Percentiles rank a stretch among this genome's conserved stretches.
Evolutionary conservation across 2,888 invertebrate genomes (phyloP).

Genomic region (Phengaris arion): DNA sequence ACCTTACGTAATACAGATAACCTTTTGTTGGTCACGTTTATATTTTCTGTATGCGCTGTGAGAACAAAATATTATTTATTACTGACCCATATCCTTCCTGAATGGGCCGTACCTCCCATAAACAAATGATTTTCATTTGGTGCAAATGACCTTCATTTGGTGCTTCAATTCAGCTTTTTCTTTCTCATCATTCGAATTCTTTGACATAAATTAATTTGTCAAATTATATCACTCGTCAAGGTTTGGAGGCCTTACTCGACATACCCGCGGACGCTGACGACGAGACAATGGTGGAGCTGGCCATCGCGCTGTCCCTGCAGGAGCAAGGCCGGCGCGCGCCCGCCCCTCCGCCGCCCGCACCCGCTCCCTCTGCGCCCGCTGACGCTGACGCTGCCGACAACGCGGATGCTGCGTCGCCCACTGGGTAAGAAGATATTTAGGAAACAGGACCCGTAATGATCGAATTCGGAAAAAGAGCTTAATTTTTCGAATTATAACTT

Average conservation of each 20-base stretch:
- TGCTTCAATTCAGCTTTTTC: no score
- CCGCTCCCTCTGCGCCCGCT: conserved; percentile 55
- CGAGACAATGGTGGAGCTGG: conserved; percentile 97
- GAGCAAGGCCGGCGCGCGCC: conserved; percentile 79
- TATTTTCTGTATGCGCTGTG: no score
- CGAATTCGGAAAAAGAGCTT: no score
- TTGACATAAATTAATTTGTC: neutral
- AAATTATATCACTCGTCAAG: conserved; percentile 48
- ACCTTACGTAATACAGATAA: no score
- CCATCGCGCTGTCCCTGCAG: conserved; percentile 95
- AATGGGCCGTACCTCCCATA: no score
- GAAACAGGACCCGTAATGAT: no score
- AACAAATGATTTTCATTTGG: neutral
- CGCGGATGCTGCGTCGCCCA: conserved; percentile 91
- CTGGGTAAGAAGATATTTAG: conserved; percentile 48
- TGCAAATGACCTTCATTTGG: neutral
- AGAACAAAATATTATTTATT: no score
- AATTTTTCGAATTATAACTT: no score
- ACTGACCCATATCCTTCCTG: no score
- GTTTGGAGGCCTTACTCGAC: conserved; percentile 90
- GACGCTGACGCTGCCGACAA: conserved; percentile 78
- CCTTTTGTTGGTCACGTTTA: no score
- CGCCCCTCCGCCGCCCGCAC: conserved; percentile 58
- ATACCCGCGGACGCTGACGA: conserved; percentile 97
- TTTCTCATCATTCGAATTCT: neutral